Base-by-base conservation (phyloP, 2,113 vertebrate genomes). In the Zootoca vivipara region DNA sequence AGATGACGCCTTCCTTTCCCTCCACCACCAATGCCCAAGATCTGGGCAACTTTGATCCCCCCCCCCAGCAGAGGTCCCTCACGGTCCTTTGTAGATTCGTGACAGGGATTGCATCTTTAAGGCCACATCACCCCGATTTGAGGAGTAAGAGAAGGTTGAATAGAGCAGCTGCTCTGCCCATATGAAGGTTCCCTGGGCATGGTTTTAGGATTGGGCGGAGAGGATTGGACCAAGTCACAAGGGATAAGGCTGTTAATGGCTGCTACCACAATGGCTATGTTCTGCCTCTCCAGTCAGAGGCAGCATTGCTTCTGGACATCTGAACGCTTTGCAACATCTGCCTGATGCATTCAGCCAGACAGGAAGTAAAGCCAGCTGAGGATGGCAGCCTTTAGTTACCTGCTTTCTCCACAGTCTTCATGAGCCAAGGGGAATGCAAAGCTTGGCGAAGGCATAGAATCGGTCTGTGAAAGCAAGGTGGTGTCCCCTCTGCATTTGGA, bases 401-500 rank as follows among this genome's bases (percentile, higher is more conserved):
- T 9, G 22, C 15, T 0, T 40, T 42, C 56, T 33, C 84, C 73
- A 16, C 33, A 1, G 38, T 58, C 75, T 78, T 0, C 12, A 20
- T 0, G 30, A 2, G 4, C 52, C 26, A 20, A 65, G 77, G 18
- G 20, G n/a, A 74, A 40, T 70, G 4, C 81, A 86, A 88, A 82
- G 81, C 85, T 88, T 74, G 46, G 87, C 87, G 64, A 78, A 87
- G 89, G 75, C 77, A 86, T 9, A 8, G 90, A 82, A 22, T 20
- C 0, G 1, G 24, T 73, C 67, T 78, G 42, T n/a, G 1, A 20
- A 28, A 65, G 38, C 5, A 20, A 28, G 70, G 42, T 4, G 8
- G 86, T 89, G 35, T 81, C 92, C 78, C 78, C 20, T 90, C 69
- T 86, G 26, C 74, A 67, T 77, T 81, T 90, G 64, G 85, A 67